Evolutionary conservation across 2,113 vertebrate species (phyloP), one percentile per base, ranked within the genome.

Genomic region (Colistium nudipinnis): DNA sequence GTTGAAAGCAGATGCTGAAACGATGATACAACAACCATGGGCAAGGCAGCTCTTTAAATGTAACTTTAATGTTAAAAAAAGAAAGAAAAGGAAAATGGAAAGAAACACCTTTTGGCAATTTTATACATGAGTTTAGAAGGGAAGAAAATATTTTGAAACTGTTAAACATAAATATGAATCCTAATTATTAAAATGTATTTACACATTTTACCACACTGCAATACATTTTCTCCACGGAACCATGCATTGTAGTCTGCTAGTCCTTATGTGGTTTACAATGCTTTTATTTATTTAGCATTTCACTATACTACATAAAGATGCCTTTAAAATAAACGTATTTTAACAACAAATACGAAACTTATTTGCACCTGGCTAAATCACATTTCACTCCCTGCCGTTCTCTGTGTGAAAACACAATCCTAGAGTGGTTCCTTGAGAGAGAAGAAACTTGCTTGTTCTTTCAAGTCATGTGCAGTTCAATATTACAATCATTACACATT

Each of bases 401-500:
- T 16, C 7, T 20, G 27, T 78, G 68, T 53, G 47, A 72, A 76
- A 78, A 65, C 48, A 38, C 51, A 74, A 59, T 55, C 72, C 76
- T 11, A n/a, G 56, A 86, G 70, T 80, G 60, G 36, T 56, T 75
- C 45, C 39, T 44, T 64, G 12, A 24, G 35, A 41, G 36, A 85
- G 82, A 78, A 41, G 36, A 85, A 83, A 78, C 74, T 77, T 82
- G 62, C 73, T 84, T 84, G 78, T 90, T 87, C 80, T 81, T 87
- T 86, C 78, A 57, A 85, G 83, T 84, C 70, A 76, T 87, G 76
- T 62, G 64, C 74, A 57, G 88, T 76, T 92, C 89, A 78, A 92
- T 90, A 90, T 82, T 86, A 77, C 76, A 84, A 86, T 92, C 88
- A 90, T 90, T 85, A 82, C 74, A 85, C 78, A 85, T 87, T 85